phyloP scores from a whole-genome alignment of 2,797 vertebrate species.

The Decapterus maruadsi region DNA sequence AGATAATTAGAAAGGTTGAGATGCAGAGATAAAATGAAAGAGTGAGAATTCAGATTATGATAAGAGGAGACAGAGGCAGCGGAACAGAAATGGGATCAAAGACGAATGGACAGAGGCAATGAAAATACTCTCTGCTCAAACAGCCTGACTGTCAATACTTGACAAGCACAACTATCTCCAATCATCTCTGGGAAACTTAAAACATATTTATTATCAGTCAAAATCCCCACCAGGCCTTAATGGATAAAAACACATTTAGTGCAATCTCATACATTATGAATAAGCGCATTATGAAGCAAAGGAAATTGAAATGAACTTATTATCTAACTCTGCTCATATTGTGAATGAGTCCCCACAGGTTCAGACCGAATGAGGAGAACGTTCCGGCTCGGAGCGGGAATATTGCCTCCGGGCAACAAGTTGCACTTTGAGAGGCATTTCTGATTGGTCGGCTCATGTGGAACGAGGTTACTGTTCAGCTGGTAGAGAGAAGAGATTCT shows the following conservation, averaged over 20 bases:
- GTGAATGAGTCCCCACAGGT: conserved; percentile 58
- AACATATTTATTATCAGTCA: conserved; percentile 61
- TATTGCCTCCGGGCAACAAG: conserved; percentile 19
- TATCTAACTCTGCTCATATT: conserved; percentile 66
- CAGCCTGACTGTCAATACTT: conserved; percentile 51
- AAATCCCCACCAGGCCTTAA: conserved; percentile 58
- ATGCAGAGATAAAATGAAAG: conserved; percentile 52
- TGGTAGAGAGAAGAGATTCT: neutral
- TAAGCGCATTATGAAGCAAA: conserved; percentile 62
- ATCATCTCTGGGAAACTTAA: conserved; percentile 58
- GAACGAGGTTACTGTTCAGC: conserved; percentile 14
- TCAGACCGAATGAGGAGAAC: conserved; percentile 58
- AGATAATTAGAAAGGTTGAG: conserved; percentile 41
- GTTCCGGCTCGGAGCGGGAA: conserved; percentile 48
- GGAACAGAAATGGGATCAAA: conserved; percentile 59
- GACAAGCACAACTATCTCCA: conserved; percentile 64
- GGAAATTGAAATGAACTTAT: conserved; percentile 71
- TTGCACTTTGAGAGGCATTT: conserved; percentile 26
- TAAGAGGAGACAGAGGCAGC: conserved; percentile 49
- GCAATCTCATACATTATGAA: conserved; percentile 70
- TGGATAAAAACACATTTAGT: conserved; percentile 72
- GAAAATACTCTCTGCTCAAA: conserved; percentile 48
- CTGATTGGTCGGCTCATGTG: conserved; percentile 22
- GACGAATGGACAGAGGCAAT: conserved; percentile 38
- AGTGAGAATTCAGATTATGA: conserved; percentile 39